These are phyloP conservation scores for Butastur rufipennis DNA, from an alignment of 2,113 vertebrate genomes.

Conservation along the genomic window DNA sequence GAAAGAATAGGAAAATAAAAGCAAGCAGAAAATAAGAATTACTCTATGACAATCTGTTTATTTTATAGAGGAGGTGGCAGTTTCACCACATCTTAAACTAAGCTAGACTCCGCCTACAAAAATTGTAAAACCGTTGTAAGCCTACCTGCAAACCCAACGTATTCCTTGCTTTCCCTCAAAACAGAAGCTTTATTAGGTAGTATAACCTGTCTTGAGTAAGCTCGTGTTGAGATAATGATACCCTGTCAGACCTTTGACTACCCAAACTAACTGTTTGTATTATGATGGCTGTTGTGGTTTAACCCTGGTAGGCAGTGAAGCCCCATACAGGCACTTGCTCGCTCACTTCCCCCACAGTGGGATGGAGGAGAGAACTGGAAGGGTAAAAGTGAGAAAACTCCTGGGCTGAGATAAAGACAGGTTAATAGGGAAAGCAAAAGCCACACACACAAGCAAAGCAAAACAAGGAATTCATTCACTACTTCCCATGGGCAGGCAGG, in stretches of 20 bases:
- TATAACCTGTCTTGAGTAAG: not conserved
- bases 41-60: not conserved
- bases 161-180: not conserved
- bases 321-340: not conserved
- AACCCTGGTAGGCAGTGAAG: not conserved
- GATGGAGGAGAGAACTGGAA: rapidly evolving
- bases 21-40: not conserved
- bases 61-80: not conserved
- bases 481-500: not conserved
- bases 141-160: not conserved
- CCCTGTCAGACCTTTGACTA: not conserved
- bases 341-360: not conserved
- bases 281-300: not conserved
- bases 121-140: not conserved
- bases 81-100: not conserved
- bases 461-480: not conserved
- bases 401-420: not conserved
- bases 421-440: not conserved
- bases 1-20: not conserved
- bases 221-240: not conserved
- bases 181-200: not conserved
- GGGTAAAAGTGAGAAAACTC: not conserved
- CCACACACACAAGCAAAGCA: not conserved
- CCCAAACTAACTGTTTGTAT: not conserved
- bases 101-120: not conserved